These are phyloP conservation scores for Schlechtendalia chinensis DNA, from an alignment of 1,140 invertebrate species.

Conservation along the genomic window DNA sequence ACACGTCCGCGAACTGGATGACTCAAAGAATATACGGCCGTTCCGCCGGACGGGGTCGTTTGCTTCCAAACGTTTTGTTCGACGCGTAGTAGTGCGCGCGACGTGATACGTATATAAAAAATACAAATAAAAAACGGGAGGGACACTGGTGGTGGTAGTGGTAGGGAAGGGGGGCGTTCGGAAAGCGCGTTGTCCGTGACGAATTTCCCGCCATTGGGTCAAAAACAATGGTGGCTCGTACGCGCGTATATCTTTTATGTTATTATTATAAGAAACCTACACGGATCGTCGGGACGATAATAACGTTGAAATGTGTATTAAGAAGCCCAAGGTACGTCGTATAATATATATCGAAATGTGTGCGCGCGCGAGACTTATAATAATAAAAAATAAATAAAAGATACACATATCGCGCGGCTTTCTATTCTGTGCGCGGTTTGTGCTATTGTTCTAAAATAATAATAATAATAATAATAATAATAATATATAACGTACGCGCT, in stretches of 20 bases:
- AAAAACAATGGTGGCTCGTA: conserved; percentile 26
- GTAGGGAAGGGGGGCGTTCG: conserved; percentile 33
- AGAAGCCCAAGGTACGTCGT: conserved; percentile 6
- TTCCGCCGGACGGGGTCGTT: no score
- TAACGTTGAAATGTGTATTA: conserved; percentile 24
- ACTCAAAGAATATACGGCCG: no score
- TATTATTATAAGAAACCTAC: conserved; percentile 13
- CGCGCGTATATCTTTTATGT: background rate
- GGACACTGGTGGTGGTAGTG: no score
- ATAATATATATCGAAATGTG: conserved; percentile 26
- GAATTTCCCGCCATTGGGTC: conserved; percentile 44
- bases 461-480: no score
- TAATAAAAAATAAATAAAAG: background rate
- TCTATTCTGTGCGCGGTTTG: conserved; percentile 36
- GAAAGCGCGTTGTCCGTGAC: conserved; percentile 39
- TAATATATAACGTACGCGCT: background rate
- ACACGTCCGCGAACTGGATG: no score
- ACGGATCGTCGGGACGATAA: conserved; percentile 13
- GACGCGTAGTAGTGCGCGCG: no score
- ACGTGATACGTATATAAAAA: no score
- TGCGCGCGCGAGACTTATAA: conserved; percentile 20
- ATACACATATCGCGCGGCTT: conserved; percentile 9
- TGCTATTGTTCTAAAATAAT: conserved; percentile 40
- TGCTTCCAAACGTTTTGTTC: no score
- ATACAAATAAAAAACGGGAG: no score